Percentiles rank a stretch among this genome's conserved stretches.
Conservation (phyloP, 1,140 invertebrate genomes). For the Rhagoletis pomonella region DNA sequence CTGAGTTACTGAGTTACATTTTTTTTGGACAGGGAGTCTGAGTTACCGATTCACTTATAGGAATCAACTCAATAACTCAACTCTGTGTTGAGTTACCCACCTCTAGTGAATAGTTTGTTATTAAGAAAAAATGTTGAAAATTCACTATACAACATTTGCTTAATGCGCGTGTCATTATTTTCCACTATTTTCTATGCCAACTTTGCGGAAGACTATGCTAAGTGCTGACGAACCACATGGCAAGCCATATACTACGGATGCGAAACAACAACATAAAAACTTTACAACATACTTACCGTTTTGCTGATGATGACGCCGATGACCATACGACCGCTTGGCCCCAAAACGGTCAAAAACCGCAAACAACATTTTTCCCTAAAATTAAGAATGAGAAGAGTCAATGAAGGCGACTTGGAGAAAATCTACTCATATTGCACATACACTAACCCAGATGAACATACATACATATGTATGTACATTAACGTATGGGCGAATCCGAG, state of each 20-base stretch:
- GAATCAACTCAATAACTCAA: no score
- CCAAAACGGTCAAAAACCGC: background rate
- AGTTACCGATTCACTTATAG: no score
- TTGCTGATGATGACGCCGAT: slow-evolving; percentile 28
- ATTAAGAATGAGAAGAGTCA: slow-evolving; percentile 13
- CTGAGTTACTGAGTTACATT: no score
- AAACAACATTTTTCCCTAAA: slow-evolving; percentile 36
- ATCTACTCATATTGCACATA: no score
- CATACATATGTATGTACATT: no score
- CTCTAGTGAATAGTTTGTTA: background rate
- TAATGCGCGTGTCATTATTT: slow-evolving; percentile 40
- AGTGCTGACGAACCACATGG: background rate
- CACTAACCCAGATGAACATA: no score
- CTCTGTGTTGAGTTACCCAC: no score
- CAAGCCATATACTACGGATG: background rate
- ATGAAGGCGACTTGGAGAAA: background rate
- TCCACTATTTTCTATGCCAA: slow-evolving; percentile 23
- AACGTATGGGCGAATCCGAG: no score
- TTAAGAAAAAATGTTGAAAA: background rate
- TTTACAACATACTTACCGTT: slow-evolving; percentile 10
- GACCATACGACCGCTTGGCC: slow-evolving; percentile 46
- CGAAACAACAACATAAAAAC: background rate
- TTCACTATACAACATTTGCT: background rate
- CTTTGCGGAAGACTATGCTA: slow-evolving; percentile 3
- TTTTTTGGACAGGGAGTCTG: no score